Evolutionary conservation across 2,888 invertebrate genomes (phyloP), one percentile per base, ranked within the genome.

Genomic region (Syrista parreyssii): DNA sequence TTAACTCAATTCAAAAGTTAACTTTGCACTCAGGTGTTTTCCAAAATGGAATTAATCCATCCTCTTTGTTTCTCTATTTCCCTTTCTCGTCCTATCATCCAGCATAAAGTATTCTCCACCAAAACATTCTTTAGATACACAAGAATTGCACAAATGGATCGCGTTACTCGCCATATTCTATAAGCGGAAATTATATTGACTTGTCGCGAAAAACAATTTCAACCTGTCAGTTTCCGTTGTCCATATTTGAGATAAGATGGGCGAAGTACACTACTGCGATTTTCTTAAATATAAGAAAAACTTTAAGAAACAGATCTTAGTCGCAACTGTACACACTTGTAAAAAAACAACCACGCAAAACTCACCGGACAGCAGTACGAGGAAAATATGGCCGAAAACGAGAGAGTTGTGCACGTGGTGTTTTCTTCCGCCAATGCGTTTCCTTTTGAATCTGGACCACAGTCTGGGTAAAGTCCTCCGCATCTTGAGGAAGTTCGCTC

Each of bases 321-420:
- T 15, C 23, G 6, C 23, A 55, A 23, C 2, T 23, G 9, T 55
- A 55, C 23, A 55, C 55, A 2, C 6, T 9, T 40, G 31, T 34
- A 74, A 23, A 73, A 73, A 9, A 76, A 78, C 40, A 76, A 40
- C 12, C 12, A 2, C 12, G 15, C 35, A 71, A 34, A 72, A 85
- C 86, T 86, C 84, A 86, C 86, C 81, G 75, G 84, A 79, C 30
- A 84, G 80, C 77, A 84, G 79, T 55, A 81, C 74, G 77, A 84
- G 77, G n/a, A 85, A 78, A 74, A 86, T 80, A 76, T 80, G 84
- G 79, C 84, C 78, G 78, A 84, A 82, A 84, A 86, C 85, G 84
- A 86, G 84, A 83, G 84, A 80, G 73, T 82, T 74, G 80, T 86
- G 85, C 86, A 86, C 85, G 85, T 86, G 86, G 84, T 80, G 80